Evolutionary conservation across 2,888 invertebrate genomes (phyloP), one percentile per base, ranked within the genome.

Genomic region (Amphipoea lucens): DNA sequence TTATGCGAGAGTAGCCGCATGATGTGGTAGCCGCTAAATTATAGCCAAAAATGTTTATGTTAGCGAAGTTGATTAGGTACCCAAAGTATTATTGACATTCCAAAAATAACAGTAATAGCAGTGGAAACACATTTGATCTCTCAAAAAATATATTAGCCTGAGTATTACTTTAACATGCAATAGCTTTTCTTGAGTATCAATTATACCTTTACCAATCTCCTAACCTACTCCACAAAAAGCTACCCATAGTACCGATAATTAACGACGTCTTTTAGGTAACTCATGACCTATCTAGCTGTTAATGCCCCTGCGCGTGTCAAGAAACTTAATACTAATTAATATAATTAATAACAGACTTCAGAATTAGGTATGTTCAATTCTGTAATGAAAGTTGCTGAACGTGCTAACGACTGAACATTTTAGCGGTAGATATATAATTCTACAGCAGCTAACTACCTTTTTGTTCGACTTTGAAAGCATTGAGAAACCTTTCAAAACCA

Each of bases 351-450:
- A 75, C 29, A 54, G 54, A n/a, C 80, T 81, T 63, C 23, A 65
- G 67, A 82, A 77, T 77, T 66, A 29, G 29, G 29, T 29, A 72
- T 66, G 29, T 74, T 82, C 66, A 73, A 57, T 75, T 74, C 66
- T 40, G 17, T 87, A 82, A 78, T 78, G 42, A 78, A 73, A 73
- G 66, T 73, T 54, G 57, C 45, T 78, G 75, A 87, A 83, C 77
- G 65, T 74, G 74, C 73, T 54, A 71, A 82, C 57, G 60, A 86
- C 70, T 67, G 57, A 76, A 74, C 17, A 82, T 74, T 86, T 54
- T 66, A 71, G 23, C n/a, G 23, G 29, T 74, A 51, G 29, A 76
- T 74, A 83, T 87, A 23, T 60, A 62, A 76, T 67, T 76, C 36
- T 63, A 63, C 14, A 36, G 69, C 29, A n/a, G 42, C 70, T 70